Conservation (phyloP, 2,797 vertebrate species). For the Microctenopoma lineatum region DNA sequence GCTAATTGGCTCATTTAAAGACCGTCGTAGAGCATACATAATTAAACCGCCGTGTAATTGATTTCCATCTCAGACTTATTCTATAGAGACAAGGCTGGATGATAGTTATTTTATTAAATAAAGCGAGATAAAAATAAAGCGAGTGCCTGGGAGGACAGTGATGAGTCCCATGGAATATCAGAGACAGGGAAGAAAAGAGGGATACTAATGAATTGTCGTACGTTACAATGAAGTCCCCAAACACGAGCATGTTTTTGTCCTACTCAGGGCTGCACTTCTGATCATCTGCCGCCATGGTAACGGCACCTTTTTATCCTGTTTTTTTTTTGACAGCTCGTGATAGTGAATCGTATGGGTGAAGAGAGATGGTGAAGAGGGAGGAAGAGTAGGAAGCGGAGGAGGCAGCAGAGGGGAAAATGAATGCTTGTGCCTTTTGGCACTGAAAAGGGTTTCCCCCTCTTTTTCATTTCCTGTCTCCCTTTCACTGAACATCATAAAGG, state of each 20-base stretch:
- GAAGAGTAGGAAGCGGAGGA: conserved; percentile 2
- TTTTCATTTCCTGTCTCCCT: not conserved
- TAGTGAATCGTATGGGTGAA: conserved; percentile 45
- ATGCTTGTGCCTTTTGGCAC: conserved; percentile 31
- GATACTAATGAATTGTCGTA: conserved; percentile 41
- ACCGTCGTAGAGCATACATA: conserved; percentile 51
- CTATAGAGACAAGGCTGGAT: conserved; percentile 47
- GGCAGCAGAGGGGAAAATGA: conserved; percentile 33
- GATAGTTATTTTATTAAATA: conserved; percentile 55
- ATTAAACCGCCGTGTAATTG: conserved; percentile 68
- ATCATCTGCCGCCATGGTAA: conserved; percentile 72
- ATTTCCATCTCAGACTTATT: conserved; percentile 60
- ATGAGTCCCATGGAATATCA: conserved; percentile 48
- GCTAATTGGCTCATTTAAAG: conserved; percentile 59
- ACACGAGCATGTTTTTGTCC: conserved; percentile 57
- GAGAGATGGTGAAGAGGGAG: not conserved
- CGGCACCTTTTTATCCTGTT: conserved; percentile 37
- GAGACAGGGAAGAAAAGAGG: conserved; percentile 16
- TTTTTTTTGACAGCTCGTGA: conserved; percentile 49
- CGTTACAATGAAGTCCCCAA: conserved; percentile 41
- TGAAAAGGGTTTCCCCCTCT: conserved; percentile 50
- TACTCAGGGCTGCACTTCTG: conserved; percentile 38
- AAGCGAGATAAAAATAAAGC: conserved; percentile 56
- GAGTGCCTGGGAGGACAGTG: conserved; percentile 44
- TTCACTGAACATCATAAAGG: conserved; percentile 1